Conservation (phyloP, 2,797 vertebrate genomes). For the Ibycter americanus region DNA sequence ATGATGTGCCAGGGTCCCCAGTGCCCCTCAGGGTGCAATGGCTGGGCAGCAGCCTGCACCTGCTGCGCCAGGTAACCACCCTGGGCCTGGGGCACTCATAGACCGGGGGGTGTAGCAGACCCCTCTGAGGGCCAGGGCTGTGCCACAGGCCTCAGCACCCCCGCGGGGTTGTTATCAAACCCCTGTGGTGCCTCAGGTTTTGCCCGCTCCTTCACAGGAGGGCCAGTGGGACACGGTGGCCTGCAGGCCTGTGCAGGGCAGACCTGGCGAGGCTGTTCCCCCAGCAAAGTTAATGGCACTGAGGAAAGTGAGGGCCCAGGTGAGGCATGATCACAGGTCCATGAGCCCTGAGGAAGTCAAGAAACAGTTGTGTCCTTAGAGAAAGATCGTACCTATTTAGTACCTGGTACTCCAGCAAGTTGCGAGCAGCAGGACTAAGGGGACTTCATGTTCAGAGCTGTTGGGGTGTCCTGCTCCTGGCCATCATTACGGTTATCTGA, state of each 20-base stretch:
- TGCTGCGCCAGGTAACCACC: neutral
- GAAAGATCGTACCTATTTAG: neutral
- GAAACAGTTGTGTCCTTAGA: neutral
- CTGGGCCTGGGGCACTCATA: neutral
- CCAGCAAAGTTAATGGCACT: neutral
- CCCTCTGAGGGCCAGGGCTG: neutral
- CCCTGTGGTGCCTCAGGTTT: neutral
- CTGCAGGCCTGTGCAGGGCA: rapidly evolving
- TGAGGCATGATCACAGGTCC: neutral
- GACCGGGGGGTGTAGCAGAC: neutral
- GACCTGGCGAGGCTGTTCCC: rapidly evolving
- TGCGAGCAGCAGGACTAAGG: neutral
- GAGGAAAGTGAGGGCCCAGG: rapidly evolving
- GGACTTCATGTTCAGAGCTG: neutral
- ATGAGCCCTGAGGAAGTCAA: neutral
- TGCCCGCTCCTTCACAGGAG: rapidly evolving
- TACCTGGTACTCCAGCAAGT: neutral
- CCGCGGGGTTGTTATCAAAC: rapidly evolving
- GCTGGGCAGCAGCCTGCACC: too few relatives aligned
- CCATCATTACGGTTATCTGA: neutral
- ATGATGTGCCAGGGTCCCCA: rapidly evolving
- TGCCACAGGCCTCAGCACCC: neutral
- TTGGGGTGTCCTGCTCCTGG: neutral
- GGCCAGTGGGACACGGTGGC: neutral
- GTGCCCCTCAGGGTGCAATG: too few relatives aligned